These are phyloP conservation scores for Scrobipalpa atriplicella DNA, from an alignment of 2,888 invertebrate species.

Conservation along the genomic window DNA sequence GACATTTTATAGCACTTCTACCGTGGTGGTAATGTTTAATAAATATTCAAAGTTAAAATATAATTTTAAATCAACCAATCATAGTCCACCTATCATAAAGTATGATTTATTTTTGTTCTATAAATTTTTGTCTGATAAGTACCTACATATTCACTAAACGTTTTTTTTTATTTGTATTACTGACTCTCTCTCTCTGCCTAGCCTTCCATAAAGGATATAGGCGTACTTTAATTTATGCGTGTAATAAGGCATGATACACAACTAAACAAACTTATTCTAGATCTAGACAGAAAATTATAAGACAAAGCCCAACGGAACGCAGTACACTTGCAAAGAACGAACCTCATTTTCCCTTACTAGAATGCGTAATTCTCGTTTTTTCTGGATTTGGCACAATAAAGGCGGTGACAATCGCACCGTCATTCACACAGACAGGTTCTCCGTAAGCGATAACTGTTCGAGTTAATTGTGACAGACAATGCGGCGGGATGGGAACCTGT, in stretches of 20 bases:
- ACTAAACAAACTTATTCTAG: no score
- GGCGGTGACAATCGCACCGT: constrained; percentile 35
- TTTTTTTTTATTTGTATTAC: no score
- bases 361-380: constrained; percentile 10
- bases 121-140: no score
- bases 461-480: constrained; percentile 68
- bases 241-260: no score
- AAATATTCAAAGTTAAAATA: no score
- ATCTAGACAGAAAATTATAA: background rate
- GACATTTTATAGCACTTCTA: background rate
- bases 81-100: no score
- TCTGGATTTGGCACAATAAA: constrained; percentile 21
- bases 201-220: no score
- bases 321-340: background rate
- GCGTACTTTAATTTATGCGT: no score
- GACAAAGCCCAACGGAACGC: background rate
- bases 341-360: constrained; percentile 13
- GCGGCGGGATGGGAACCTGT: constrained; percentile 59
- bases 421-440: constrained; percentile 58
- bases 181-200: no score
- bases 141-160: no score
- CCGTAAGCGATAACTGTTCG: constrained; percentile 63
- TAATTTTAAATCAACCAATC: no score
- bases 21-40: background rate
- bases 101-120: no score